Evolutionary conservation across 2,888 invertebrate genomes (phyloP), one percentile per base, ranked within the genome.

Genomic region (Tillus elongatus): DNA sequence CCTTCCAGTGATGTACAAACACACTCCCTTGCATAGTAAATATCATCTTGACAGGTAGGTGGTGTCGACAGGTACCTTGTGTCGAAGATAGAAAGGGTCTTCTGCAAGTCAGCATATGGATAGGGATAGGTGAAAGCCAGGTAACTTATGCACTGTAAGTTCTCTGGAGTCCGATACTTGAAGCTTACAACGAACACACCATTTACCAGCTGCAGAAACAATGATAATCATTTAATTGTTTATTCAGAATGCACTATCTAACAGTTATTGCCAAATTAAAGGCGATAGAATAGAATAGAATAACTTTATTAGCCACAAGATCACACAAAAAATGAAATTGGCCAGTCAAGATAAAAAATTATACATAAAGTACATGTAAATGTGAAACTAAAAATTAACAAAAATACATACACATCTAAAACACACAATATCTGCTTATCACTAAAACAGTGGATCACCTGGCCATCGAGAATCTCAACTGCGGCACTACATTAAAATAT

Each of bases 41-140:
- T 80, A 45, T 83, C 82, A 54, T 83, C 82, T 19, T 8, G n/a
- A 19, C 24, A 8, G 6, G 24, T 19, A 19, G 24, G 24, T 34
- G 50, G 41, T 1, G 66, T 60, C 1, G 69, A 67, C 12, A 70
- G 54, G 69, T 77, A 72, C 60, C 72, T 75, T 39, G 64, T 49
- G 57, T 89, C 87, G 31, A 87, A 74, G 33, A 72, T 73, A 46
- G 72, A 73, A 14, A 91, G 67, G 52, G 79, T 74, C 44, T 78
- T 77, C 63, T 87, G 85, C 35, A 86, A 71, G 53, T 92, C 90
- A 0, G 75, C 73, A 58, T 88, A 91, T 0, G 89, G 82, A 67
- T 80, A 91, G 2, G 92, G 92, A 64, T 85, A 92, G 3, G 90
- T 90, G 65, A 92, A 92, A 0, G 91, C 90, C 67, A 91, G 86